Percentiles rank a stretch among this genome's conserved stretches.
These are phyloP conservation scores for Euglossa dilemma DNA, from an alignment of 1,140 invertebrate genomes.

Conservation along the genomic window DNA sequence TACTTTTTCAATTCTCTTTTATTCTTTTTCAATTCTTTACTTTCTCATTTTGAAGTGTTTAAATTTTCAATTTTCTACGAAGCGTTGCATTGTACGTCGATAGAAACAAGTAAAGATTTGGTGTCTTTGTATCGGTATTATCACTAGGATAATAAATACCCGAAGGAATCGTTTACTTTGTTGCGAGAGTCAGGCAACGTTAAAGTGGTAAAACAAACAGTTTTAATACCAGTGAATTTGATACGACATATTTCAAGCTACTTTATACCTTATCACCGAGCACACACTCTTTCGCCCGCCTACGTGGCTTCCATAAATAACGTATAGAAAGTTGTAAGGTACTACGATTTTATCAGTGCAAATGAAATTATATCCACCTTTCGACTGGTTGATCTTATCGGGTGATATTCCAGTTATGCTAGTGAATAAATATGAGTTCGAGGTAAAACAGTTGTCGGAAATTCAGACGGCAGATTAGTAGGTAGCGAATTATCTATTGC, in stretches of 20 bases:
- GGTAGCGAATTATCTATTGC: neutral
- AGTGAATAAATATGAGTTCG: neutral
- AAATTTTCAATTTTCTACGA: too few species aligned
- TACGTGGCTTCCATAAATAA: neutral
- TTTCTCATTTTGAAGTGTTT: too few species aligned
- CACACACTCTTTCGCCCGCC: neutral
- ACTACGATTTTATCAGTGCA: neutral
- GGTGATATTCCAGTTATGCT: neutral
- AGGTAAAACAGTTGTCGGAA: neutral
- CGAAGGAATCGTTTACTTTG: too few species aligned
- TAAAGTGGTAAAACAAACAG: neutral
- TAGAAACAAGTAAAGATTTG: too few species aligned
- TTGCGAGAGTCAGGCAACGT: too few species aligned
- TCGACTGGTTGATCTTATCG: neutral
- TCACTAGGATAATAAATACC: too few species aligned
- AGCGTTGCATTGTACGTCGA: too few species aligned
- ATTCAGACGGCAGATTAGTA: neutral
- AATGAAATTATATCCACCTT: neutral
- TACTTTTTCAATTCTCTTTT: too few species aligned
- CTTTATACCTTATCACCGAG: neutral
- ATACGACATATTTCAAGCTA: neutral
- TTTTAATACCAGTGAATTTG: neutral
- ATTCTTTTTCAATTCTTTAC: too few species aligned
- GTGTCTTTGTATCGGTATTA: too few species aligned
- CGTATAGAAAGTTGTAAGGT: neutral